phyloP scores from a whole-genome alignment of 2,113 vertebrate species.

The Channa argus region DNA sequence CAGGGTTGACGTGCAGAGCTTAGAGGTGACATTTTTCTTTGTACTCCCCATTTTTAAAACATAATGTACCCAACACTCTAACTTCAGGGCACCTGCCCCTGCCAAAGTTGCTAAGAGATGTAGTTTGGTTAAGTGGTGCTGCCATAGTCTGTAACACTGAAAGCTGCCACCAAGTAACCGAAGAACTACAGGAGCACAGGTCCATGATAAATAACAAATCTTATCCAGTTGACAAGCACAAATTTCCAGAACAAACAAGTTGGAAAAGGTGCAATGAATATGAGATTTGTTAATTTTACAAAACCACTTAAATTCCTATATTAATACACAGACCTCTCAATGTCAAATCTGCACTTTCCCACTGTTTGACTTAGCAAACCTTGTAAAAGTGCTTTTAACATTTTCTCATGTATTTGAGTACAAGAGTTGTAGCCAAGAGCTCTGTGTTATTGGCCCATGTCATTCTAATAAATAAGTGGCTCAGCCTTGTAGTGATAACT shows the following conservation, averaged over 20 bases:
- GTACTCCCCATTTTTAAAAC: constrained; percentile 32
- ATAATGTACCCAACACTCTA: constrained; percentile 46
- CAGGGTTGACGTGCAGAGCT: constrained; percentile 25
- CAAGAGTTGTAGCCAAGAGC: constrained; percentile 44
- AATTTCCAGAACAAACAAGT: constrained; percentile 2
- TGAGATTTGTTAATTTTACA: constrained; percentile 19
- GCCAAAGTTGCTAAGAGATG: constrained; percentile 42
- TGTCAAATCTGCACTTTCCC: constrained; percentile 12
- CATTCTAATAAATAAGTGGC: constrained; percentile 51
- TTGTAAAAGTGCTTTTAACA: constrained; percentile 28
- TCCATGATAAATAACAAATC: constrained; percentile 6
- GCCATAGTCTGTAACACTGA: constrained; percentile 33
- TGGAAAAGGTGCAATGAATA: not conserved
- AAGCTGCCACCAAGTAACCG: constrained; percentile 37
- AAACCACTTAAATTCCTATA: too few relatives aligned
- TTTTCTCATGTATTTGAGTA: constrained; percentile 12
- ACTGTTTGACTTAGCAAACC: constrained; percentile 17
- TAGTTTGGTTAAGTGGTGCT: constrained; percentile 56
- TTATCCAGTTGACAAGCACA: constrained; percentile 1
- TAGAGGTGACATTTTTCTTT: constrained; percentile 51
- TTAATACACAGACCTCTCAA: not conserved
- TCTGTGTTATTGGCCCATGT: constrained; percentile 35
- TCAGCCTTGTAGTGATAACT: constrained; percentile 40
- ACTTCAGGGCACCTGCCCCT: constrained; percentile 40
- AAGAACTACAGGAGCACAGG: constrained; percentile 19